Evolutionary conservation across 2,888 invertebrate genomes (phyloP).

Genomic region (Scrobipalpa costella): DNA sequence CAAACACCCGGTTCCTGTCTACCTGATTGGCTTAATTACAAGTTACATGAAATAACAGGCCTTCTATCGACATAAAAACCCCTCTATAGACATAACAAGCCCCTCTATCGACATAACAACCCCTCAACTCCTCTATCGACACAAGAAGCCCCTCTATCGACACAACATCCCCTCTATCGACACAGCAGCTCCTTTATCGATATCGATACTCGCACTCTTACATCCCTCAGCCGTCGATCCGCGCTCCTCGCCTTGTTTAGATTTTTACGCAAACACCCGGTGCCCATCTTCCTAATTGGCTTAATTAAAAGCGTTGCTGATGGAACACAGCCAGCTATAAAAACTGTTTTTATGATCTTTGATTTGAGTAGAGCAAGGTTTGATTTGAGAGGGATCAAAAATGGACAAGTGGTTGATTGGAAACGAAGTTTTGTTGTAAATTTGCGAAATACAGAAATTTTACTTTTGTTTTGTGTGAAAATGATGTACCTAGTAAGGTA

Average conservation of each 20-base stretch:
- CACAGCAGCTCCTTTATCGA: background rate
- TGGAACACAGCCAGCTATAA: constrained; percentile 32
- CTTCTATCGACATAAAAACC: too few relatives aligned
- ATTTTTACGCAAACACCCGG: constrained; percentile 78
- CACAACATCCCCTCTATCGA: background rate
- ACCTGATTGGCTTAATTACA: too few relatives aligned
- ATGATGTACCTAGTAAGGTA: too few relatives aligned
- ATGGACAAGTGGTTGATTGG: background rate
- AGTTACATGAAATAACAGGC: too few relatives aligned
- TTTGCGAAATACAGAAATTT: too few relatives aligned
- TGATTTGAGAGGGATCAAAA: constrained; percentile 33
- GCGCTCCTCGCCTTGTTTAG: constrained; percentile 66
- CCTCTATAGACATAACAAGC: too few relatives aligned
- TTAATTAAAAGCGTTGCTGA: constrained; percentile 69
- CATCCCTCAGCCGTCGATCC: constrained; percentile 22
- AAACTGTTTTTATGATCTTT: constrained; percentile 33
- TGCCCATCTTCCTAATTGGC: constrained; percentile 79
- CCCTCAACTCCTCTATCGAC: too few relatives aligned
- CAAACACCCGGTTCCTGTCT: too few relatives aligned
- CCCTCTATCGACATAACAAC: too few relatives aligned
- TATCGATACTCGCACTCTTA: constrained; percentile 11
- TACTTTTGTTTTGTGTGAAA: too few relatives aligned
- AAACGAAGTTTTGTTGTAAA: background rate
- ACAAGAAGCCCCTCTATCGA: too few relatives aligned
- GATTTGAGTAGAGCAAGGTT: constrained; percentile 27